These are phyloP conservation scores for Cryptops parisi DNA, from an alignment of 2,888 invertebrate species.

Conservation along the genomic window DNA sequence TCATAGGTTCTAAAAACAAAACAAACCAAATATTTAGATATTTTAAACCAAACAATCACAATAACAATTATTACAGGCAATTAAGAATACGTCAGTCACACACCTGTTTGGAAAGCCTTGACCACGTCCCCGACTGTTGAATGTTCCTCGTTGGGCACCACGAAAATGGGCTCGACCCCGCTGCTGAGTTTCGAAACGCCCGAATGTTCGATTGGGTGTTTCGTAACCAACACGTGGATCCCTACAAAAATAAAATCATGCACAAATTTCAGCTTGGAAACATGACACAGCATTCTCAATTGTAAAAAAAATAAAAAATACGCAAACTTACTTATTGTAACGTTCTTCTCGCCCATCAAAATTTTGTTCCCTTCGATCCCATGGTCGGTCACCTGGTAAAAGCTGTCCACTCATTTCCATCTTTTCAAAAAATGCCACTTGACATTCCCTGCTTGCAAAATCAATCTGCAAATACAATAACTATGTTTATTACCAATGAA, in stretches of 20 bases:
- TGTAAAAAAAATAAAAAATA: background rate
- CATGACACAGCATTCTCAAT: too few relatives aligned
- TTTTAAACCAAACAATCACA: too few relatives aligned
- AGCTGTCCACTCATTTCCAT: constrained; percentile 50
- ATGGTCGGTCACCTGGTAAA: constrained; percentile 29
- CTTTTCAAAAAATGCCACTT: constrained; percentile 85
- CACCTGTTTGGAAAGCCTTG: constrained; percentile 20
- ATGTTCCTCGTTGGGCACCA: constrained; percentile 19
- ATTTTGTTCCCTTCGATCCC: constrained; percentile 22
- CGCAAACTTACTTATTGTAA: constrained; percentile 2
- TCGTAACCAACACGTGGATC: constrained; percentile 21
- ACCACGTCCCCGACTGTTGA: constrained; percentile 20
- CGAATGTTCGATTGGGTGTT: constrained; percentile 16
- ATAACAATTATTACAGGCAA: too few relatives aligned
- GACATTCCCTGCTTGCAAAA: constrained; percentile 92
- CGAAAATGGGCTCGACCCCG: constrained; percentile 20
- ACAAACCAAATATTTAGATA: background rate
- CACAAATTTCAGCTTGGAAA: too few relatives aligned
- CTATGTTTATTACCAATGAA: background rate
- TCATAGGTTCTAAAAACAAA: constrained; percentile 38
- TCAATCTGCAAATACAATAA: constrained; percentile 50
- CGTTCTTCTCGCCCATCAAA: constrained; percentile 18
- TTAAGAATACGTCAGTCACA: background rate
- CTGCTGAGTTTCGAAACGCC: constrained; percentile 19
- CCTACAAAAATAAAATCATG: constrained; percentile 14